These are phyloP conservation scores for Metellina segmentata DNA, from an alignment of 2,888 invertebrate species.

Conservation along the genomic window DNA sequence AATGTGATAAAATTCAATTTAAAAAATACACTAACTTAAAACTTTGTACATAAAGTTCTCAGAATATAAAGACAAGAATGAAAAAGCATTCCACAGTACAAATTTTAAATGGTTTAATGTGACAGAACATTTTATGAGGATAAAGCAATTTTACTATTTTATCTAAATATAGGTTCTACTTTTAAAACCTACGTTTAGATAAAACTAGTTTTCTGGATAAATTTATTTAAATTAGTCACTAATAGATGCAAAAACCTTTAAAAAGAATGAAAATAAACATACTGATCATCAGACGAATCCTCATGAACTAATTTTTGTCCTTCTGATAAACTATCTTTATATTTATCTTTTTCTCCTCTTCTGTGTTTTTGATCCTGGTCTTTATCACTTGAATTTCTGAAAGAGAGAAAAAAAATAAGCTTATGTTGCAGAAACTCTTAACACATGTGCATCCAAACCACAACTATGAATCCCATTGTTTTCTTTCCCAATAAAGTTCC, in stretches of 20 bases:
- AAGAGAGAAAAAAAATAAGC: constrained; percentile 27
- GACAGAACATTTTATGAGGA: background rate
- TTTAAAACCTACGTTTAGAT: background rate
- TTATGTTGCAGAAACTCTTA: background rate
- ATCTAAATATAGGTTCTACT: background rate
- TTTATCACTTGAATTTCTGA: constrained; percentile 44
- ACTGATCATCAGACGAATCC: constrained; percentile 79
- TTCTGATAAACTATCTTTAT: constrained; percentile 88
- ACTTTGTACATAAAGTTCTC: background rate
- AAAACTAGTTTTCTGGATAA: background rate
- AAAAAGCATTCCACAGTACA: no score
- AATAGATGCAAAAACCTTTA: background rate
- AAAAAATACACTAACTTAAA: background rate
- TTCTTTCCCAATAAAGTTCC: background rate
- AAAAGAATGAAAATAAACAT: constrained; percentile 29
- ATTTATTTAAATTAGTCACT: background rate
- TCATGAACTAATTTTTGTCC: constrained; percentile 85
- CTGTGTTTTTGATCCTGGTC: constrained; percentile 67
- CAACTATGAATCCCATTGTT: background rate
- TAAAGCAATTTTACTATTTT: background rate
- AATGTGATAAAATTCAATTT: background rate
- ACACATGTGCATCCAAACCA: background rate
- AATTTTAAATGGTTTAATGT: no score
- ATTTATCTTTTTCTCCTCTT: constrained; percentile 81
- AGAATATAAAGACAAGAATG: no score